phyloP scores from a whole-genome alignment of 2,113 vertebrate species.

The Clarias gariepinus region DNA sequence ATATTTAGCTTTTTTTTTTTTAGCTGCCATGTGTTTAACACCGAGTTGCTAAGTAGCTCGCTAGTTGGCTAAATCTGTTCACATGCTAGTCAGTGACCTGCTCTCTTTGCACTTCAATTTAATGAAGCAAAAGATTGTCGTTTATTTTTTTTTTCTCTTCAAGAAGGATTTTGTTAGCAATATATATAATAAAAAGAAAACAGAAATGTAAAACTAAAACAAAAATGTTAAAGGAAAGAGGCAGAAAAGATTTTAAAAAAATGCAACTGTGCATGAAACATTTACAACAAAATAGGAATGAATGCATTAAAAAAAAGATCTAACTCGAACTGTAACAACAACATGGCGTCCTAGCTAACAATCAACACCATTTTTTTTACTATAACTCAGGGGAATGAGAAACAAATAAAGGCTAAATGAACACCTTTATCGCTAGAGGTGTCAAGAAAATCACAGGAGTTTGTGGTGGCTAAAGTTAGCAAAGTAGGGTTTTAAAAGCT shows the following conservation, averaged over 20 bases:
- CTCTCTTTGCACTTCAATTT: background rate
- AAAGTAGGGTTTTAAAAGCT: background rate
- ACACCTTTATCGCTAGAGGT: background rate
- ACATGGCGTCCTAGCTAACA: background rate
- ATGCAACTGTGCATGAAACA: background rate
- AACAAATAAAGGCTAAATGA: background rate
- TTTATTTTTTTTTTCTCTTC: background rate
- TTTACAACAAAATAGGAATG: background rate
- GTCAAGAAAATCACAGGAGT: background rate
- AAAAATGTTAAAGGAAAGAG: background rate
- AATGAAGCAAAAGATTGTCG: no score
- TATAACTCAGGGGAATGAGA: slow-evolving; percentile 29
- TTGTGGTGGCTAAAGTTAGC: background rate
- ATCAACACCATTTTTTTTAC: no score
- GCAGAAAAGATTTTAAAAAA: background rate
- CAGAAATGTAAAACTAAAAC: background rate
- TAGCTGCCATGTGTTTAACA: background rate
- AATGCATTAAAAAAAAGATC: background rate
- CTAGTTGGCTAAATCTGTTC: background rate
- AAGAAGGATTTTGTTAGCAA: background rate
- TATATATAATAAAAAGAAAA: background rate
- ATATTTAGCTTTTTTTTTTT: background rate
- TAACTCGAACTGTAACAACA: no score
- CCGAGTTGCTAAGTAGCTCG: background rate
- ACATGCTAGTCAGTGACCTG: background rate